Conservation (phyloP, 2,797 vertebrate species). For the Sebastes diploproa region DNA sequence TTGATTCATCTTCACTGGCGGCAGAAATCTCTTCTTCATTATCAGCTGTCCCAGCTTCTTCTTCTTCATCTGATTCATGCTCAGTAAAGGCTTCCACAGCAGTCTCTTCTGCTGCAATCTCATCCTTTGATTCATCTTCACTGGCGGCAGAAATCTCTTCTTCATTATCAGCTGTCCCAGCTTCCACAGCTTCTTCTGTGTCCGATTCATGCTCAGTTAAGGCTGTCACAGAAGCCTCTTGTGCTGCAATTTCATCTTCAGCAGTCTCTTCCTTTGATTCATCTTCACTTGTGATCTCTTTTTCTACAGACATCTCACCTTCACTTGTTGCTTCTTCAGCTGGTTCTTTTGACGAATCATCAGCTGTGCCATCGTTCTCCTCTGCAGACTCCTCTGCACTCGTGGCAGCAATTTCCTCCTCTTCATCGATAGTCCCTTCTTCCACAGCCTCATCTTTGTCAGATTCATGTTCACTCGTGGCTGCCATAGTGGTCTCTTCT, state of each 20-base stretch:
- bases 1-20: too few species aligned
- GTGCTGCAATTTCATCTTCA: constrained; percentile 5
- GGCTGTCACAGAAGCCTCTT: background rate
- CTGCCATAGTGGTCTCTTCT: background rate
- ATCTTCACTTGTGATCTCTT: background rate
- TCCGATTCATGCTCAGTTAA: background rate
- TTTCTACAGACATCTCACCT: background rate
- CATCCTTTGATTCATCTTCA: background rate
- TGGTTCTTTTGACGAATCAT: constrained; percentile 8
- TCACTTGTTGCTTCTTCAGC: background rate
- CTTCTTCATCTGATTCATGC: too few species aligned
- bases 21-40: too few species aligned
- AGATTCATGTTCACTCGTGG: constrained; percentile 11
- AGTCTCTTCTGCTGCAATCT: background rate
- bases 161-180: background rate
- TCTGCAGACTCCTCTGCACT: constrained; percentile 32
- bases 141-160: background rate
- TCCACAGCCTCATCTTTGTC: constrained; percentile 14
- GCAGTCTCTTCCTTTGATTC: constrained; percentile 3
- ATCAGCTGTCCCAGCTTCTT: too few species aligned
- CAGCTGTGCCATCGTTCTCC: background rate
- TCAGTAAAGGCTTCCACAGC: too few species aligned
- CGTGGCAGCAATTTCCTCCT: background rate
- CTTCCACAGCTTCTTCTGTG: background rate
- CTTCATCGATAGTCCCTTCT: background rate